A percentile compares a stretch with the other conserved stretches of the same genome.
Evolutionary conservation across 2,888 invertebrate genomes (phyloP).

Genomic region (Timandra comae): DNA sequence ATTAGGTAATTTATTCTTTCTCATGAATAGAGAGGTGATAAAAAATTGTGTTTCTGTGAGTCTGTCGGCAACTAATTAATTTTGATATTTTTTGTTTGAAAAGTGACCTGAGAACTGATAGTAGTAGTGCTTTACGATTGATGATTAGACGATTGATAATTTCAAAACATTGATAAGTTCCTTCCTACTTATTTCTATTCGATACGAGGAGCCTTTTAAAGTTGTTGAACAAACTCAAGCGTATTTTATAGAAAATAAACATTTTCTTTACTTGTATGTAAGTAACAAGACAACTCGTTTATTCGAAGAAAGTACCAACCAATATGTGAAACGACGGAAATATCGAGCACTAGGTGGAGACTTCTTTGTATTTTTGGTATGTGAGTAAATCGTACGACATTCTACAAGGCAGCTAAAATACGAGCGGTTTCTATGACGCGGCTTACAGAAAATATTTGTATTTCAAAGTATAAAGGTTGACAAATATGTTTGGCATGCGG

Average conservation of each 20-base stretch:
- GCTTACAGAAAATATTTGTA: conserved; percentile 14
- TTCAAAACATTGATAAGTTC: too few relatives aligned
- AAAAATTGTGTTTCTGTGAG: too few relatives aligned
- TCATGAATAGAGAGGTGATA: too few relatives aligned
- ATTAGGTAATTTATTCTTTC: too few relatives aligned
- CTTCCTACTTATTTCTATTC: too few relatives aligned
- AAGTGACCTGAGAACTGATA: too few relatives aligned
- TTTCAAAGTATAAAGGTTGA: conserved; percentile 3
- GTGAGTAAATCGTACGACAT: conserved; percentile 30
- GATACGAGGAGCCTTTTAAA: too few relatives aligned
- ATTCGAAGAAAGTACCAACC: conserved; percentile 17
- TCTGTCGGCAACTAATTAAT: too few relatives aligned
- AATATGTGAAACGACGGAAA: conserved; percentile 21
- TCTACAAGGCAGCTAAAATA: conserved; percentile 16
- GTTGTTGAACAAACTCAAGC: too few relatives aligned
- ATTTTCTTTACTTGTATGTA: conserved; percentile 29
- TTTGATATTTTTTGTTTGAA: too few relatives aligned
- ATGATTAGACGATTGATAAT: too few relatives aligned
- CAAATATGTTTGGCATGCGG: conserved; percentile 2
- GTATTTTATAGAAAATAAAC: conserved; percentile 24
- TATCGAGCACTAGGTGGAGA: conserved; percentile 25
- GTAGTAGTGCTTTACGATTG: too few relatives aligned
- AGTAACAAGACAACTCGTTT: conserved; percentile 30
- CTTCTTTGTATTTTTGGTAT: conserved; percentile 26
- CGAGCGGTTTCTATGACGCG: conserved; percentile 3